phyloP scores from a whole-genome alignment of 2,888 invertebrate species.

The Bruchidius siliquastri region DNA sequence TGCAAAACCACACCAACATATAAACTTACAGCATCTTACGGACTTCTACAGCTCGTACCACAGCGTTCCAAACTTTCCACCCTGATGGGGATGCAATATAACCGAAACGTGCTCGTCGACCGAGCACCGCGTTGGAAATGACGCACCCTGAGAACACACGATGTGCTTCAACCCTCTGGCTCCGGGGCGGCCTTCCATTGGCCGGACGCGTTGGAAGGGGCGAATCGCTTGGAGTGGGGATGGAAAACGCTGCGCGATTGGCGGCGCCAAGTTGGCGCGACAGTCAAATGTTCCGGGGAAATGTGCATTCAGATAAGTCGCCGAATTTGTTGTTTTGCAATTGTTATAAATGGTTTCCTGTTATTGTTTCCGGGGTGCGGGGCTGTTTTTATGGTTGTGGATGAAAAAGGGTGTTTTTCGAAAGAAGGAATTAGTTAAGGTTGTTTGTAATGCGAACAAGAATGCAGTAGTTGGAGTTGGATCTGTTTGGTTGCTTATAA shows the following conservation, averaged over 20 bases:
- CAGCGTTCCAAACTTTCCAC: neutral
- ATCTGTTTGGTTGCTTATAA: too few relatives aligned
- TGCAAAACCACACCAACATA: neutral
- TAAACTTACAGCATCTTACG: neutral
- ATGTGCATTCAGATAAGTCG: constrained; percentile 13
- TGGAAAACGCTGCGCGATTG: constrained; percentile 12
- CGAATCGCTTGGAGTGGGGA: constrained; percentile 10
- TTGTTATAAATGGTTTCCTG: neutral
- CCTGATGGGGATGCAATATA: neutral
- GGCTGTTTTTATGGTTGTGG: neutral
- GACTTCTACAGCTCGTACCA: neutral
- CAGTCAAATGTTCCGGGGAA: constrained; percentile 39
- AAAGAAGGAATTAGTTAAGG: neutral
- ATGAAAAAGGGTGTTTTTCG: neutral
- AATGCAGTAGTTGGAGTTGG: too few relatives aligned
- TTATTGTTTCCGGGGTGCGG: neutral
- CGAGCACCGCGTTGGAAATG: neutral
- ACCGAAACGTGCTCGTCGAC: neutral
- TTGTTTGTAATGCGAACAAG: too few relatives aligned
- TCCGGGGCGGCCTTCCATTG: constrained; percentile 15
- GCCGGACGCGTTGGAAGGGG: constrained; percentile 14
- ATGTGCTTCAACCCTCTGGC: constrained; percentile 13
- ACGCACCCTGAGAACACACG: constrained; percentile 3
- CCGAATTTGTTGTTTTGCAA: constrained; percentile 13
- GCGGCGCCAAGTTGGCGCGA: constrained; percentile 47